phyloP scores from a whole-genome alignment of 2,113 vertebrate genomes.

The Malaclemys terrapin region DNA sequence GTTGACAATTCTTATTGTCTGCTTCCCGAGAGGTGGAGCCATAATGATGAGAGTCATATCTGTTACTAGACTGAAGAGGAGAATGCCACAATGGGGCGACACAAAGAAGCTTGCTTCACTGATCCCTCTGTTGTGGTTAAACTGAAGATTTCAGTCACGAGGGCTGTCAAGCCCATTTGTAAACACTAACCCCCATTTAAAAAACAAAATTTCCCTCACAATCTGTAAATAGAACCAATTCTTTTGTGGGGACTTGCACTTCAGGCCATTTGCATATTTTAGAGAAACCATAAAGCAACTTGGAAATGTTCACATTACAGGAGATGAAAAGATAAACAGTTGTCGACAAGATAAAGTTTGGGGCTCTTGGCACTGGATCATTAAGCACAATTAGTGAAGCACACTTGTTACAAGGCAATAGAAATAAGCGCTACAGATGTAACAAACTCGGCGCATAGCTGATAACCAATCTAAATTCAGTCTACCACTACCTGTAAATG shows the following conservation, averaged over 20 bases:
- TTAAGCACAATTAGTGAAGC: constrained; percentile 66
- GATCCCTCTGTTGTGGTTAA: constrained; percentile 15
- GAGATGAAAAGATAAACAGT: constrained; percentile 25
- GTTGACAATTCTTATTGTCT: constrained; percentile 9
- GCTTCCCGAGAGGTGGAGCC: background rate
- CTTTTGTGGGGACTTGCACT: constrained; percentile 12
- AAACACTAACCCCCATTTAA: constrained; percentile 22
- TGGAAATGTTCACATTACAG: constrained; percentile 18
- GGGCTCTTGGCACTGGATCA: constrained; percentile 16
- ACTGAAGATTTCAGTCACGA: background rate
- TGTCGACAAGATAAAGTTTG: constrained; percentile 17
- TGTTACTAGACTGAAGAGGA: background rate
- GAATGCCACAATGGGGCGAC: background rate
- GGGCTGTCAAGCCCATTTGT: background rate
- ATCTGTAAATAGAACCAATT: background rate
- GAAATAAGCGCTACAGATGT: constrained; percentile 41
- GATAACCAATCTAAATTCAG: constrained; percentile 72
- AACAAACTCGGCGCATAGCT: constrained; percentile 37
- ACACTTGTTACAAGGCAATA: constrained; percentile 40
- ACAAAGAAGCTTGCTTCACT: background rate
- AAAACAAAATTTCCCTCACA: background rate
- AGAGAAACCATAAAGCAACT: constrained; percentile 1
- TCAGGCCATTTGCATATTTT: background rate
- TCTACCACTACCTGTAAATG: constrained; percentile 73
- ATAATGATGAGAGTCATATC: background rate